Evolutionary conservation across 2,888 invertebrate genomes (phyloP).

Genomic region (Chymomyza fuscimana): DNA sequence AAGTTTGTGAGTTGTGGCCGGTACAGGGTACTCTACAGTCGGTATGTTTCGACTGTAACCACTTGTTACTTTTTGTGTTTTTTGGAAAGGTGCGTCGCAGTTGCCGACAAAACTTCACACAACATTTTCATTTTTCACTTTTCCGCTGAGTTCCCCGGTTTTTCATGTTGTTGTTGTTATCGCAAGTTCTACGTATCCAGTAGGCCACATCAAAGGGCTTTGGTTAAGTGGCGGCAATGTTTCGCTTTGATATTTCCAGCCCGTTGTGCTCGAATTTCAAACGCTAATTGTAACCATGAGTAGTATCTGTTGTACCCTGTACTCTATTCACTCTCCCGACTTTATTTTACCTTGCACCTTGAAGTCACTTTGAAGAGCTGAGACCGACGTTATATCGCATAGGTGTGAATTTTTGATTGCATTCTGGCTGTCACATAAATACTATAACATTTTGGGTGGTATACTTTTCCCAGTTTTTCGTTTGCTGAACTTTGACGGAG

Average conservation of each 20-base stretch:
- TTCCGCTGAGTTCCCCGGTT: slow-evolving; percentile 1
- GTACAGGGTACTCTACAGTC: too few relatives aligned
- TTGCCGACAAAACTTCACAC: slow-evolving; percentile 13
- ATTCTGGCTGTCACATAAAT: slow-evolving; percentile 35
- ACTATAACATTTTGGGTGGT: slow-evolving; percentile 32
- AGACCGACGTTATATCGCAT: slow-evolving; percentile 27
- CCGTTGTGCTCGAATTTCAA: slow-evolving; percentile 8
- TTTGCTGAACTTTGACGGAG: slow-evolving; percentile 60
- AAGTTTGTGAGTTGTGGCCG: too few relatives aligned
- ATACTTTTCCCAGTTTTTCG: slow-evolving; percentile 23
- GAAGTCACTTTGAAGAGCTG: neutral
- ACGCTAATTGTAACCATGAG: slow-evolving; percentile 52
- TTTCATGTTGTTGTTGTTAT: slow-evolving; percentile 36
- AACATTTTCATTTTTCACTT: slow-evolving; percentile 18
- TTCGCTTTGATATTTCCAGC: slow-evolving; percentile 20
- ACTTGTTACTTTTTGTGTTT: neutral
- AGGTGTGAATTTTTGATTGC: slow-evolving; percentile 64
- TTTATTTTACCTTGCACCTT: slow-evolving; percentile 8
- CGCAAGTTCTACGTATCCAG: slow-evolving; percentile 37
- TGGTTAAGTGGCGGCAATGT: slow-evolving; percentile 28
- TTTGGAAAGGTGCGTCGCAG: neutral
- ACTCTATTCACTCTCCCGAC: slow-evolving; percentile 1
- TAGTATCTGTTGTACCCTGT: slow-evolving; percentile 25
- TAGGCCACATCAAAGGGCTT: slow-evolving; percentile 56
- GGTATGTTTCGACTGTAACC: too few relatives aligned